phyloP scores from a whole-genome alignment of 2,888 invertebrate genomes.

The Ecdyonurus torrentis region DNA sequence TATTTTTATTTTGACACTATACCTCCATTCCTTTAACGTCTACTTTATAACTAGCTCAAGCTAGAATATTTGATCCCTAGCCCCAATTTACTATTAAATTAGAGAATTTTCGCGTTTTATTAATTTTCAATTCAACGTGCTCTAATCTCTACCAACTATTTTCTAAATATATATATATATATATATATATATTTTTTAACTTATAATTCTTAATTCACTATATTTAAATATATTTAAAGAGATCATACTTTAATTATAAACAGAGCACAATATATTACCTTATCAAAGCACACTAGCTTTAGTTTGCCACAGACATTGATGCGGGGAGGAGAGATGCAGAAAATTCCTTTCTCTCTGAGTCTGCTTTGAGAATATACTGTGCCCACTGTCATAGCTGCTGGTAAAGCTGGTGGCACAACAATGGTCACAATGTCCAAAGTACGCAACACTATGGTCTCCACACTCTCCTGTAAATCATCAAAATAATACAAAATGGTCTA shows the following conservation, averaged over 20 bases:
- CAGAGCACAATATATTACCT: constrained; percentile 35
- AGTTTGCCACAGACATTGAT: constrained; percentile 66
- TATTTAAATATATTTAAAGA: not conserved
- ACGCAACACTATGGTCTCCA: constrained; percentile 49
- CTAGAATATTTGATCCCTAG: no score
- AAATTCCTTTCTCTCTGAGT: constrained; percentile 47
- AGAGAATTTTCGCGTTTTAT: no score
- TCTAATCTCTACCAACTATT: no score
- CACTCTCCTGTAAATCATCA: constrained; percentile 32
- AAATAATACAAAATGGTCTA: no score
- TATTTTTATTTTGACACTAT: no score
- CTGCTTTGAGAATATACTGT: constrained; percentile 60
- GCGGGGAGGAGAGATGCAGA: constrained; percentile 60
- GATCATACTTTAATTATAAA: not conserved
- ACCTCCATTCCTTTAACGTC: no score
- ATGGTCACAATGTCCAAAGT: constrained; percentile 84
- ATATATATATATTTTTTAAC: not conserved
- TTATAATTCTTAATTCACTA: not conserved
- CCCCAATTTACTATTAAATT: no score
- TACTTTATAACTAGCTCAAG: no score
- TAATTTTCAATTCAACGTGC: no score
- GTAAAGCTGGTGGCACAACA: constrained; percentile 82
- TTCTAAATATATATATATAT: constrained; percentile 2
- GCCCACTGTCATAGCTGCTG: constrained; percentile 74
- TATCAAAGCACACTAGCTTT: constrained; percentile 76